Percentiles rank a stretch among this genome's conserved stretches.
Evolutionary conservation across 64 coral and sea anemone species (phyloP).

Genomic region (Pocillopora verrucosa): DNA sequence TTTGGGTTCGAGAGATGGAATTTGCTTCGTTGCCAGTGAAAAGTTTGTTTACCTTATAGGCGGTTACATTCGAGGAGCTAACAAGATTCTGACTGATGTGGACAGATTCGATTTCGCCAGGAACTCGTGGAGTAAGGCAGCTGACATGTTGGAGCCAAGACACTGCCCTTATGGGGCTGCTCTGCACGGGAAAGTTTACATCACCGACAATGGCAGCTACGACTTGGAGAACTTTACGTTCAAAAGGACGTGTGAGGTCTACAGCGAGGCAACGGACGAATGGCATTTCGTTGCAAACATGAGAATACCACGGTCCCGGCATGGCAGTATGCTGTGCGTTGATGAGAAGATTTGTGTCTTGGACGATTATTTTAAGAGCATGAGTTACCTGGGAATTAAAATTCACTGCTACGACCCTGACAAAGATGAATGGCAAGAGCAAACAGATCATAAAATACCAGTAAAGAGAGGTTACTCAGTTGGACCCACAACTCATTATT

Average conservation of each 20-base stretch:
- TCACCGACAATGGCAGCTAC: background rate
- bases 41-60: conserved; percentile 14
- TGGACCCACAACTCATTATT: background rate
- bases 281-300: background rate
- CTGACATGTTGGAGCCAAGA: background rate
- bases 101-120: background rate
- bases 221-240: background rate
- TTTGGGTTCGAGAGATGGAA: background rate
- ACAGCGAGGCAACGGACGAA: background rate
- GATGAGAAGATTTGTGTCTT: background rate
- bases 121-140: background rate
- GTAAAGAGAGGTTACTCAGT: background rate
- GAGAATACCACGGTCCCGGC: too few relatives aligned
- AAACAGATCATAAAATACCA: background rate
- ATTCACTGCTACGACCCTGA: background rate
- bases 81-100: background rate
- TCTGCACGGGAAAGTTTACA: background rate
- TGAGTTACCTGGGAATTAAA: background rate
- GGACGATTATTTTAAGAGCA: too few relatives aligned
- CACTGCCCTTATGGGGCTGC: background rate
- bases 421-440: background rate
- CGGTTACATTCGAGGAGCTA: background rate
- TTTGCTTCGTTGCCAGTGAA: background rate
- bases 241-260: background rate
- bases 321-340: background rate